These are phyloP conservation scores for Acheta domesticus DNA, from an alignment of 2,888 invertebrate genomes.

Conservation along the genomic window DNA sequence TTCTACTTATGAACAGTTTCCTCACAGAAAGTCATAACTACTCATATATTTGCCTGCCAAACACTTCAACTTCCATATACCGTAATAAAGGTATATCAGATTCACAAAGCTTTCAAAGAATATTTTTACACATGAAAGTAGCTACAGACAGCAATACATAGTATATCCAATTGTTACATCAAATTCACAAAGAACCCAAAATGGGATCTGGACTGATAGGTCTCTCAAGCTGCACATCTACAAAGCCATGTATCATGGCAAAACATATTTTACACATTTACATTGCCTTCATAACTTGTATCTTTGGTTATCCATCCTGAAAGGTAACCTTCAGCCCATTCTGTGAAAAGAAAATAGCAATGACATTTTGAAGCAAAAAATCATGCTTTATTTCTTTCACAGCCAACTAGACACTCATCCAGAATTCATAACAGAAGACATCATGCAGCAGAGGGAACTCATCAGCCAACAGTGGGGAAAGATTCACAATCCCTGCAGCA, in stretches of 20 bases:
- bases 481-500: not conserved
- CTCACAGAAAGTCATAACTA: too few relatives aligned
- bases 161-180: not conserved
- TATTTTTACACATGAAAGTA: not conserved
- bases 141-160: not conserved
- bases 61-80: too few relatives aligned
- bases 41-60: too few relatives aligned
- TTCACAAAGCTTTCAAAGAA: too few relatives aligned
- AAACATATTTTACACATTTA: not conserved
- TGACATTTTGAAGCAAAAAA: slow-evolving; percentile 40
- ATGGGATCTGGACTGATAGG: not conserved
- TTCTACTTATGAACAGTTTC: too few relatives aligned
- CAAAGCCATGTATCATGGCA: not conserved
- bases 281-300: not conserved
- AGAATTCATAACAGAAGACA: slow-evolving; percentile 31
- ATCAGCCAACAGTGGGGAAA: not conserved
- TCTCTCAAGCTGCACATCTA: not conserved
- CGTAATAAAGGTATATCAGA: too few relatives aligned
- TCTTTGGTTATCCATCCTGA: slow-evolving; percentile 1
- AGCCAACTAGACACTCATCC: slow-evolving; percentile 34
- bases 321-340: not conserved
- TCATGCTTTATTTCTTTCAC: slow-evolving; percentile 30
- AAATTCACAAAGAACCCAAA: not conserved
- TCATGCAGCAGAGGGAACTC: not conserved
- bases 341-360: not conserved